These are phyloP conservation scores for Drosophila saltans DNA, from an alignment of 1,140 invertebrate species.

Conservation along the genomic window DNA sequence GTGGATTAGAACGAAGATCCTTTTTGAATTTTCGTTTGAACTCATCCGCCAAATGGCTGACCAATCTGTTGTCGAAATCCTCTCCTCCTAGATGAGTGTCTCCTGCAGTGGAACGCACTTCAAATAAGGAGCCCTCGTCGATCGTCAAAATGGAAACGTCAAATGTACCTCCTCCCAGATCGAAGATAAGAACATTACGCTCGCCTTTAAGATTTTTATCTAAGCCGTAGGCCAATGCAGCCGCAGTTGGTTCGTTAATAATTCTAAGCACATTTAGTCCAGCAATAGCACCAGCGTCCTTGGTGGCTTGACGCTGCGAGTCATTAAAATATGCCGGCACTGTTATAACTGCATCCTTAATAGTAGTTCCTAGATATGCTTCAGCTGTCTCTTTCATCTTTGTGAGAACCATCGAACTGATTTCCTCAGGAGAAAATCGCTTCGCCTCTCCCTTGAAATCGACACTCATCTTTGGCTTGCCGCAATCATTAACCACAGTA, in stretches of 20 bases:
- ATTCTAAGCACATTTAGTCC: slow-evolving; percentile 88
- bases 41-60: slow-evolving; percentile 89
- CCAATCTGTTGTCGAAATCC: slow-evolving; percentile 93
- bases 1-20: slow-evolving; percentile 88
- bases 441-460: slow-evolving; percentile 90
- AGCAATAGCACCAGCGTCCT: slow-evolving; percentile 87
- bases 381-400: slow-evolving; percentile 94
- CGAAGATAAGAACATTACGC: slow-evolving; percentile 89
- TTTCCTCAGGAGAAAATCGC: slow-evolving; percentile 89
- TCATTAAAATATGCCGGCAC: slow-evolving; percentile 87
- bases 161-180: slow-evolving; percentile 90
- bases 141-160: slow-evolving; percentile 95
- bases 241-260: slow-evolving; percentile 90
- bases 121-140: slow-evolving; percentile 91
- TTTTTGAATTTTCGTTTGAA: slow-evolving; percentile 92
- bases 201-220: slow-evolving; percentile 91
- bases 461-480: slow-evolving; percentile 89
- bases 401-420: slow-evolving; percentile 90
- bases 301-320: slow-evolving; percentile 87
- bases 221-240: slow-evolving; percentile 89
- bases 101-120: slow-evolving; percentile 90
- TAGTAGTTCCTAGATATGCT: slow-evolving; percentile 87
- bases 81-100: slow-evolving; percentile 90
- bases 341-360: slow-evolving; percentile 87
- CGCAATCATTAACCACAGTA: slow-evolving; percentile 86